Percentiles rank a stretch among this genome's conserved stretches.
Conservation (phyloP, 1,140 invertebrate genomes). For the Papilio glaucus region DNA sequence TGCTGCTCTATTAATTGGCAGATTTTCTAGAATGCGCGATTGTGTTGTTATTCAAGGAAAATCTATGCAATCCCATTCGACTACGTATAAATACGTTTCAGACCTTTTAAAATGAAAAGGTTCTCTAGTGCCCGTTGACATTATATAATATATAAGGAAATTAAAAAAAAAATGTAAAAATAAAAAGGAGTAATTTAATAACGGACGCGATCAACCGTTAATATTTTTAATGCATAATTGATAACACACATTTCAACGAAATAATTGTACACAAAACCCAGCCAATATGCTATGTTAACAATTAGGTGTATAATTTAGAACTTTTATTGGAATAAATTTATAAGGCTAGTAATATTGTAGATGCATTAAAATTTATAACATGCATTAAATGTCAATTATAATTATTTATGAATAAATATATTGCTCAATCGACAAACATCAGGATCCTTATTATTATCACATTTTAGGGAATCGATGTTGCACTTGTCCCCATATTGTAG, state of each 20-base stretch:
- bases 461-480: not conserved
- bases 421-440: constrained; percentile 11
- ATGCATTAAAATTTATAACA: constrained; percentile 17
- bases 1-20: too few species aligned
- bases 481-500: constrained; percentile 12
- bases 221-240: constrained; percentile 38
- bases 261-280: constrained; percentile 29
- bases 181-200: constrained; percentile 32
- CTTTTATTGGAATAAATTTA: not conserved
- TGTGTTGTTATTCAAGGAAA: too few species aligned
- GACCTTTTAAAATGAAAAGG: too few species aligned
- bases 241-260: constrained; percentile 36
- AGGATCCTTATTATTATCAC: not conserved
- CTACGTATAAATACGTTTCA: too few species aligned
- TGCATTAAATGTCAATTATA: constrained; percentile 5
- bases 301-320: constrained; percentile 29
- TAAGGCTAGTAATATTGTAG: constrained; percentile 22
- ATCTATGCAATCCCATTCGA: too few species aligned
- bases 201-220: constrained; percentile 29
- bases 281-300: constrained; percentile 32
- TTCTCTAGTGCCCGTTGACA: too few species aligned
- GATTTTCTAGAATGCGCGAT: too few species aligned
- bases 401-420: constrained; percentile 3
- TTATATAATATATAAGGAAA: too few species aligned
- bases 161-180: not conserved